phyloP scores from a whole-genome alignment of 2,113 vertebrate species.

The Prolemur simus region DNA sequence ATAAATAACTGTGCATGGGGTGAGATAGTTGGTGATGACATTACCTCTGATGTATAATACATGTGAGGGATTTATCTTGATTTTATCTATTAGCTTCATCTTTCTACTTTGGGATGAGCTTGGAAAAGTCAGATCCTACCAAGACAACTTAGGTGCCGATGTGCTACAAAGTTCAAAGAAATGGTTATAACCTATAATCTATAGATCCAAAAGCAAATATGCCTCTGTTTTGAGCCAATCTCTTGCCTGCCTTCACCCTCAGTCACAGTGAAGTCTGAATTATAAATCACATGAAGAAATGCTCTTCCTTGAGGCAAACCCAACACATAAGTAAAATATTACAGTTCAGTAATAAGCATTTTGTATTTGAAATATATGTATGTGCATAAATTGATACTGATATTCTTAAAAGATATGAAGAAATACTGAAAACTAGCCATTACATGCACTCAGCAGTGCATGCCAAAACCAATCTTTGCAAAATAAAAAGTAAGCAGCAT shows the following conservation, averaged over 20 bases:
- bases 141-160: background rate
- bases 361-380: background rate
- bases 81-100: background rate
- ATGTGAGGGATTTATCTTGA: background rate
- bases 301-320: background rate
- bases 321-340: slow-evolving; percentile 11
- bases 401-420: slow-evolving; percentile 21
- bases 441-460: background rate
- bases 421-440: background rate
- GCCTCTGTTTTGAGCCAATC: background rate
- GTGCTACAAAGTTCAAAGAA: background rate
- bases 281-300: background rate
- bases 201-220: background rate
- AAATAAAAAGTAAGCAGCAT: background rate
- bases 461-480: background rate
- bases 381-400: background rate
- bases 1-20: slow-evolving; percentile 19
- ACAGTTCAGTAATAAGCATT: background rate
- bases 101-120: background rate
- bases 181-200: background rate
- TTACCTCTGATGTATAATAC: background rate
- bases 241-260: background rate
- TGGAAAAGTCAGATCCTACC: slow-evolving; percentile 34
- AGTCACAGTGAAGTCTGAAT: background rate
- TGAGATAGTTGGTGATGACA: background rate